Conservation (phyloP, 1,140 invertebrate genomes). For the Orchesella cincta region DNA sequence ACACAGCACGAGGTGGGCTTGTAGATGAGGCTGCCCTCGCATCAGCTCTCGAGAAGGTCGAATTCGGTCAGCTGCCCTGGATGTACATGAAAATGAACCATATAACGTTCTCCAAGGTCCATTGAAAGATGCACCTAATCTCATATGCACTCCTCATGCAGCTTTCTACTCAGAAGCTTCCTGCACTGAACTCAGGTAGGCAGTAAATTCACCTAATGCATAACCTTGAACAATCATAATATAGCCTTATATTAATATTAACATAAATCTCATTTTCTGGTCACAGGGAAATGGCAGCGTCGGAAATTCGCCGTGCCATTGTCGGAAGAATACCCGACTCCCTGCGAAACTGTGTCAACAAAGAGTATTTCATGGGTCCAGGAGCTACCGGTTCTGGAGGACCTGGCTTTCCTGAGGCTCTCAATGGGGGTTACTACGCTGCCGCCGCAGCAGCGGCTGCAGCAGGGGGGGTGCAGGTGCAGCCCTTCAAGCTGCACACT, state of each 20-base stretch:
- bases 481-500: slow-evolving; percentile 49
- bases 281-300: slow-evolving; percentile 91
- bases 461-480: slow-evolving; percentile 50
- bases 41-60: slow-evolving; percentile 94
- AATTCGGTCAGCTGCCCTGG: slow-evolving; percentile 94
- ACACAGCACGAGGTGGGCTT: slow-evolving; percentile 95
- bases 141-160: slow-evolving; percentile 97
- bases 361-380: slow-evolving; percentile 81
- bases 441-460: slow-evolving; percentile 55
- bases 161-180: slow-evolving; percentile 99
- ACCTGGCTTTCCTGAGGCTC: slow-evolving; percentile 64
- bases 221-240: background rate
- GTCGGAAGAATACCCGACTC: slow-evolving; percentile 95
- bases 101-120: slow-evolving; percentile 95
- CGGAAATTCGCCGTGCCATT: slow-evolving; percentile 95
- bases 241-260: background rate
- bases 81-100: slow-evolving; percentile 98
- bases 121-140: slow-evolving; percentile 94
- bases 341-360: slow-evolving; percentile 97
- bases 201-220: background rate
- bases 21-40: slow-evolving; percentile 96
- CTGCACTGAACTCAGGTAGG: slow-evolving; percentile 78
- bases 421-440: slow-evolving; percentile 53
- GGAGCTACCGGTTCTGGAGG: slow-evolving; percentile 53
- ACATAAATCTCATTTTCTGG: background rate